Percentiles rank a stretch among this genome's conserved stretches.
Conservation (phyloP, 2,113 vertebrate genomes). For the Callithrix jacchus region DNA sequence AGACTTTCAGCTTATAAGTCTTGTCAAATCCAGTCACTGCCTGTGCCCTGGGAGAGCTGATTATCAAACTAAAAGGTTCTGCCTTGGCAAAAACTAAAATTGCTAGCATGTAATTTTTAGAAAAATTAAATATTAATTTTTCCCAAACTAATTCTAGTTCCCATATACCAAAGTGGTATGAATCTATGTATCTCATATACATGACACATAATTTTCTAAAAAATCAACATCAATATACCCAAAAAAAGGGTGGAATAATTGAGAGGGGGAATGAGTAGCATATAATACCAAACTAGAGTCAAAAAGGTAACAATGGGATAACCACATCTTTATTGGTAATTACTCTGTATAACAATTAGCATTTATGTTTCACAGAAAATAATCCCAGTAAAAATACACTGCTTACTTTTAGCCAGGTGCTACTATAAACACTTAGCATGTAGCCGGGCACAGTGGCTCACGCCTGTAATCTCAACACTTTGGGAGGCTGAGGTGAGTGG, state of each 20-base stretch:
- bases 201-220: slow-evolving; percentile 8
- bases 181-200: not conserved
- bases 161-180: not conserved
- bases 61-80: not conserved
- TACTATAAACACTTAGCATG: not conserved
- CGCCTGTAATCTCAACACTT: no score
- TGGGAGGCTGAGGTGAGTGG: no score
- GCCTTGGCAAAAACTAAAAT: not conserved
- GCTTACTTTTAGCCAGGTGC: not conserved
- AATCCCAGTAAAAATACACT: not conserved
- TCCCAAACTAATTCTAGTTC: slow-evolving; percentile 14
- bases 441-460: not conserved
- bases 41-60: not conserved
- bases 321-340: not conserved
- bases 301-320: not conserved
- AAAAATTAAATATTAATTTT: not conserved
- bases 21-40: not conserved
- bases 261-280: not conserved
- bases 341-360: not conserved
- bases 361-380: not conserved
- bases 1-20: not conserved
- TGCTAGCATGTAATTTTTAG: not conserved
- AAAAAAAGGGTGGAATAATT: not conserved
- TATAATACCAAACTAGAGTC: not conserved
- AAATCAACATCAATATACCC: not conserved